A percentile compares a stretch with the other conserved stretches of the same genome.
These are phyloP conservation scores for Cryptoprocta ferox DNA, from an alignment of 2,797 vertebrate genomes.

Conservation along the genomic window DNA sequence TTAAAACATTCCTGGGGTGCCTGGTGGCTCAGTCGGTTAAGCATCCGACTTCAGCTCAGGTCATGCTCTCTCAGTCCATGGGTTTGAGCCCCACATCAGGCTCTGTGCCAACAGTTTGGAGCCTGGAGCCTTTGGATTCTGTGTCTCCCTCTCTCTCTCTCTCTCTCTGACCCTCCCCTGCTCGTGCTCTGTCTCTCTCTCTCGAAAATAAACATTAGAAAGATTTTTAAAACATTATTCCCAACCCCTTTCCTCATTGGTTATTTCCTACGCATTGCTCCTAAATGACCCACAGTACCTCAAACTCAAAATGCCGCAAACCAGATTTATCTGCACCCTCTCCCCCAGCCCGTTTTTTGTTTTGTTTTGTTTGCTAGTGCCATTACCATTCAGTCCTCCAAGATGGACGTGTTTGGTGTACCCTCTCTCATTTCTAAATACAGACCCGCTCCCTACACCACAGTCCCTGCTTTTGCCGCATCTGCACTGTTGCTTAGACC, in stretches of 20 bases:
- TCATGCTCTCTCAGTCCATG: too few species aligned
- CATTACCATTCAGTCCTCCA: neutral
- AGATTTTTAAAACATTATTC: neutral
- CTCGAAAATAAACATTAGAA: too few species aligned
- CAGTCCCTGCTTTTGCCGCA: neutral
- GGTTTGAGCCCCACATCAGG: too few species aligned
- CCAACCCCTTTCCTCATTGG: neutral
- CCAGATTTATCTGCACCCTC: neutral
- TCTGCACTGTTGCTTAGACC: neutral
- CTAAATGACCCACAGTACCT: neutral
- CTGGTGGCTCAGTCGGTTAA: too few species aligned
- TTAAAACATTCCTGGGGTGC: neutral
- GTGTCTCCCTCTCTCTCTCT: too few species aligned
- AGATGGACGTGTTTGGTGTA: neutral
- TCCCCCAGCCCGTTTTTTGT: neutral
- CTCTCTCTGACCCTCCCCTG: too few species aligned
- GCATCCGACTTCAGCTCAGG: too few species aligned
- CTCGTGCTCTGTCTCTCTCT: too few species aligned
- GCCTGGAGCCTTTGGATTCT: too few species aligned
- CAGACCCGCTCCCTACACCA: neutral
- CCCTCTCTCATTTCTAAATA: neutral
- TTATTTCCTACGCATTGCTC: neutral
- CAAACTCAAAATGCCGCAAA: neutral
- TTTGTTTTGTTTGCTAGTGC: neutral
- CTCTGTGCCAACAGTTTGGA: too few species aligned